Conservation (phyloP, 1,140 invertebrate species). For the Chelonus insularis region DNA sequence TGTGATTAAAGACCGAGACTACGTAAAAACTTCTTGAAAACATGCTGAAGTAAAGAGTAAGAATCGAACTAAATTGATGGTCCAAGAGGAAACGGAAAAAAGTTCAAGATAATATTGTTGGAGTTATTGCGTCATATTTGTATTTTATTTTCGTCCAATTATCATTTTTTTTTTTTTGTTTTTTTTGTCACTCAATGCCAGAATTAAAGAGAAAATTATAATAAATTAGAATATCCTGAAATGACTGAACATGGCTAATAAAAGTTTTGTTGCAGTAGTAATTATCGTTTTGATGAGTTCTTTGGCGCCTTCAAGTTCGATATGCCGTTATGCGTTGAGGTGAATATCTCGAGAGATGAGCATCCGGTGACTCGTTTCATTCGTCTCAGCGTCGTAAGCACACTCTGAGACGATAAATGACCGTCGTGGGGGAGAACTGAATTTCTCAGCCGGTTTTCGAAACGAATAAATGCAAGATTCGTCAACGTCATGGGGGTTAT, state of each 20-base stretch:
- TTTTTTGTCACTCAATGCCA: not conserved
- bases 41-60: not conserved
- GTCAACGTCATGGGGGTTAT: not conserved
- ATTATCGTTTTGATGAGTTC: constrained; percentile 1
- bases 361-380: not conserved
- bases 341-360: constrained; percentile 2
- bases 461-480: not conserved
- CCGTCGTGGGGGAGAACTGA: not conserved
- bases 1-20: constrained; percentile 59
- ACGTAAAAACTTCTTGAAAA: constrained; percentile 39
- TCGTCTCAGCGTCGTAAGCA: constrained; percentile 8
- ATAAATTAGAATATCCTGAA: no score
- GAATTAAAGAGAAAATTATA: no score
- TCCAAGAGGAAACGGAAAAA: no score
- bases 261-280: not conserved
- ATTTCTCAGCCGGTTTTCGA: not conserved
- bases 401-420: constrained; percentile 3
- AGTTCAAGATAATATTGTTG: no score
- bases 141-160: not conserved
- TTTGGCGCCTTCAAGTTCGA: constrained; percentile 4
- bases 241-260: not conserved
- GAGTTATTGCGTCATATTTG: no score
- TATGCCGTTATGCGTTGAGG: not conserved
- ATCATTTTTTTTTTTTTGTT: not conserved
- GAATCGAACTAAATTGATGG: not conserved